Evolutionary conservation across 2,888 invertebrate species (phyloP).

Genomic region (Noctua fimbriata): DNA sequence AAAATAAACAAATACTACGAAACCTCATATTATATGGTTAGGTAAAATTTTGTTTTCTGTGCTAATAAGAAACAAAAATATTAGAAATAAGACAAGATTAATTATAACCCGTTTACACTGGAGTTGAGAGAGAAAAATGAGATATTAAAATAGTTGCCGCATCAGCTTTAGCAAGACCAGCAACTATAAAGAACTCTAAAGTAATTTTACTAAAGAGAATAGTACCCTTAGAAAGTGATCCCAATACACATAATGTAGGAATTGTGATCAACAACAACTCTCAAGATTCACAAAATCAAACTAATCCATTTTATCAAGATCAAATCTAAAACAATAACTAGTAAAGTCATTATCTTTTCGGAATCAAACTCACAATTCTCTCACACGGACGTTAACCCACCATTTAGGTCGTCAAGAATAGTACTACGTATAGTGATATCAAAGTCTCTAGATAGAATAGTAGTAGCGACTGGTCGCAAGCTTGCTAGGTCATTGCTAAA

Average conservation of each 20-base stretch:
- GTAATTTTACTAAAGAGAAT: not conserved
- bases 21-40: not conserved
- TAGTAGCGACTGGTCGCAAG: constrained; percentile 19
- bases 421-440: constrained; percentile 24
- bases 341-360: not conserved
- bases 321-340: constrained; percentile 16
- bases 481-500: constrained; percentile 44
- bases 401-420: constrained; percentile 53
- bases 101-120: not conserved
- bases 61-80: not conserved
- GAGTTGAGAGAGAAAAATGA: not conserved
- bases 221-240: not conserved
- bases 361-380: constrained; percentile 27
- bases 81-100: not conserved
- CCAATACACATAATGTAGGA: not conserved
- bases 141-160: not conserved
- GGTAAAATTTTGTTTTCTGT: not conserved
- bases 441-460: constrained; percentile 18
- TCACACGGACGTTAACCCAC: constrained; percentile 17
- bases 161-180: not conserved
- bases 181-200: not conserved
- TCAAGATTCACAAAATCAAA: not conserved
- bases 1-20: constrained; percentile 15
- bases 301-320: not conserved
- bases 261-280: not conserved